phyloP scores from a whole-genome alignment of 2,113 vertebrate genomes.

The Pachycephala philippinensis region DNA sequence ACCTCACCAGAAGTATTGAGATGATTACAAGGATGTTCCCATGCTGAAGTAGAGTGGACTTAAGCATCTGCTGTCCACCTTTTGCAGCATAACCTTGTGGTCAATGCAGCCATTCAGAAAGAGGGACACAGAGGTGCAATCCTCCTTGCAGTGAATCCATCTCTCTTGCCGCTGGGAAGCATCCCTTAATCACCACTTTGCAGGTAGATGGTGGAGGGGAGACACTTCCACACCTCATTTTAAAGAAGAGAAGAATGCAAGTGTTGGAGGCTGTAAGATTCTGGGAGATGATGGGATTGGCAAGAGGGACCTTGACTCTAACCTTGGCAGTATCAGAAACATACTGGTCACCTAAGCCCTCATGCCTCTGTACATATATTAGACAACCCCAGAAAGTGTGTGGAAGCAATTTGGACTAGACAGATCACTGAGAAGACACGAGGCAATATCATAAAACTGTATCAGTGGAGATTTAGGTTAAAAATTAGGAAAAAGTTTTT shows the following conservation, averaged over 20 bases:
- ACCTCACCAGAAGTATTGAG: neutral
- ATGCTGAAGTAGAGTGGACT: neutral
- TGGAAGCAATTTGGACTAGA: neutral
- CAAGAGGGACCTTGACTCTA: neutral
- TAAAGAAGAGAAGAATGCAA: neutral
- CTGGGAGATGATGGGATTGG: neutral
- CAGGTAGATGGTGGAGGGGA: neutral
- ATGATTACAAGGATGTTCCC: neutral
- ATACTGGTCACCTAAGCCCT: neutral
- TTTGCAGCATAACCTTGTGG: neutral
- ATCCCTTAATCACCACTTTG: neutral
- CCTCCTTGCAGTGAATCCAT: neutral
- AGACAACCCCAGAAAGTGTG: neutral
- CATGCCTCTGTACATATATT: neutral
- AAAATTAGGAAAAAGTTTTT: neutral
- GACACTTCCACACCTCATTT: neutral
- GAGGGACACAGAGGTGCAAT: neutral
- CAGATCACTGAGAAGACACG: neutral
- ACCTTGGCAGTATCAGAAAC: neutral
- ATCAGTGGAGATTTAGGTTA: neutral
- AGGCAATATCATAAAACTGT: neutral
- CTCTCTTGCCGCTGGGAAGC: neutral
- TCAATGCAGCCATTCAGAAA: neutral
- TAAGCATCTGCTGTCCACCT: neutral
- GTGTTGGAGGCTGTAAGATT: neutral